These are phyloP conservation scores for Scalopus aquaticus DNA, from an alignment of 2,113 vertebrate genomes.

Conservation along the genomic window DNA sequence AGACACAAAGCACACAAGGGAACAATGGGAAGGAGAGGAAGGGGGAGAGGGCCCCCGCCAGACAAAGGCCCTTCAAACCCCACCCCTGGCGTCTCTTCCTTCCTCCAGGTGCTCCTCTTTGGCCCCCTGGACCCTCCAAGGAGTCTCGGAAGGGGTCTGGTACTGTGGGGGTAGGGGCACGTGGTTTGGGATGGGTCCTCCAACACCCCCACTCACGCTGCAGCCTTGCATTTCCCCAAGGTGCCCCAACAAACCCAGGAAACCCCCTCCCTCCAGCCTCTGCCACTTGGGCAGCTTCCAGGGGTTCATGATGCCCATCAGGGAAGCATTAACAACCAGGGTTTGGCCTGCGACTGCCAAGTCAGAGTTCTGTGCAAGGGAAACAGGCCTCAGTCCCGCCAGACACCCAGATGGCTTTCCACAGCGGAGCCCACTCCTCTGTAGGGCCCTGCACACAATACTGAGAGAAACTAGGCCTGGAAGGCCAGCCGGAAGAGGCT, in stretches of 20 bases:
- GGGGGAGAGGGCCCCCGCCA: not conserved
- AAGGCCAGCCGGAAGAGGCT: not conserved
- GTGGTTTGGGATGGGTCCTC: too few relatives aligned
- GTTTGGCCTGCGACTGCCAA: not conserved
- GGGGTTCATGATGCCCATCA: not conserved
- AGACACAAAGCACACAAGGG: not conserved
- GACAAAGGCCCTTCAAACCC: slow-evolving; percentile 65
- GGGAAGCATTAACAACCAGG: not conserved
- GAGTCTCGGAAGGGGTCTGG: not conserved
- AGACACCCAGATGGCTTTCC: not conserved
- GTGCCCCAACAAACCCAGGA: not conserved
- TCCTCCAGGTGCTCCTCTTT: slow-evolving; percentile 67
- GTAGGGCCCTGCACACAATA: not conserved
- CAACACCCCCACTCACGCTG: not conserved
- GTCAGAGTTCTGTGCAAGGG: not conserved
- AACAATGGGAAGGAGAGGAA: slow-evolving; percentile 65
- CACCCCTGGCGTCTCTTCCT: slow-evolving; percentile 62
- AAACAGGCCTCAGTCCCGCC: not conserved
- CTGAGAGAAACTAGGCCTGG: not conserved
- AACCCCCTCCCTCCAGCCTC: not conserved
- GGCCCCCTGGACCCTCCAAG: not conserved
- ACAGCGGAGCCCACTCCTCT: not conserved
- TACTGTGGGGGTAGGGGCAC: not conserved
- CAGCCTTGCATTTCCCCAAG: not conserved
- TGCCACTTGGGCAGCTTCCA: not conserved